phyloP scores from a whole-genome alignment of 1,140 invertebrate genomes.

The Parapsyche elsis region DNA sequence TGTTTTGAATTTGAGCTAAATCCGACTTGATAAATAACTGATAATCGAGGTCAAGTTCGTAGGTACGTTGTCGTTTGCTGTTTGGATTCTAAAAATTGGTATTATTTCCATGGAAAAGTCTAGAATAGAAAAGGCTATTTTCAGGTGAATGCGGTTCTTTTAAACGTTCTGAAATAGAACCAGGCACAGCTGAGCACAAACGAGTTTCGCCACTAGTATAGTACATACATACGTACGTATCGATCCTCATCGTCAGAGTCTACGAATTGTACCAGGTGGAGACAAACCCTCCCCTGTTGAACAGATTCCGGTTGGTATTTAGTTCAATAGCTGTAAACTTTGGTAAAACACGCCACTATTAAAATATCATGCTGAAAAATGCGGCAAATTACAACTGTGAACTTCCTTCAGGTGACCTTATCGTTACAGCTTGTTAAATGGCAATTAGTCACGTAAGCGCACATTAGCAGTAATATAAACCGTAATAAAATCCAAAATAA shows the following conservation, averaged over 20 bases:
- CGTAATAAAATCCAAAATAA: no score
- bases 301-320: neutral
- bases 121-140: conserved; percentile 14
- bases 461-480: no score
- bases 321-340: neutral
- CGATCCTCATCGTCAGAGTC: neutral
- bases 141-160: neutral
- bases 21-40: no score
- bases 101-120: neutral
- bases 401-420: neutral
- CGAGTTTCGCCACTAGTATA: neutral
- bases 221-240: neutral
- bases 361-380: neutral
- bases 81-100: neutral
- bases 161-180: conserved; percentile 8
- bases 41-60: neutral
- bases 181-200: conserved; percentile 6
- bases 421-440: neutral
- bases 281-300: neutral
- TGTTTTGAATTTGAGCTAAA: no score
- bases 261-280: conserved; percentile 7
- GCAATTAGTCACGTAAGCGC: no score
- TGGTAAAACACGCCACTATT: neutral
- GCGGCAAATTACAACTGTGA: neutral
- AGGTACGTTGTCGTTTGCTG: neutral